Evolutionary conservation across 1,140 invertebrate species (phyloP).

Genomic region (Drosophila bifasciata): DNA sequence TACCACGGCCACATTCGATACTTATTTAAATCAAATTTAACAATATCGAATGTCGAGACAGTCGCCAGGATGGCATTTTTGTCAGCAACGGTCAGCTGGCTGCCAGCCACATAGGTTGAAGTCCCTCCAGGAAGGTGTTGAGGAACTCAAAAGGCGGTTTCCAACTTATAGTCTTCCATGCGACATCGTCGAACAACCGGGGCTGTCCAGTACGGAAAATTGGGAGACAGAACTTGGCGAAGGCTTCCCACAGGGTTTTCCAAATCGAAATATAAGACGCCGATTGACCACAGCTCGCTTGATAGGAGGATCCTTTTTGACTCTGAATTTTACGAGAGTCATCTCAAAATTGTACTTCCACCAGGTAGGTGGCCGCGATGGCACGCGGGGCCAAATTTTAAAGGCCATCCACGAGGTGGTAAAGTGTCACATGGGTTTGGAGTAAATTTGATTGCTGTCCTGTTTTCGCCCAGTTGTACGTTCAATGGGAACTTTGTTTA

Average conservation of each 20-base stretch:
- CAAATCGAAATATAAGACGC: slow-evolving; percentile 86
- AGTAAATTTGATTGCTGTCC: slow-evolving; percentile 87
- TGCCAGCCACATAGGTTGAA: slow-evolving; percentile 87
- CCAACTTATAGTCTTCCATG: slow-evolving; percentile 47
- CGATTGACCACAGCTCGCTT: slow-evolving; percentile 85
- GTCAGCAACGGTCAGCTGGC: slow-evolving; percentile 90
- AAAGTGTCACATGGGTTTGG: slow-evolving; percentile 81
- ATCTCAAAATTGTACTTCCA: slow-evolving; percentile 81
- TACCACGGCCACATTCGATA: slow-evolving; percentile 91
- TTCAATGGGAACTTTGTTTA: slow-evolving; percentile 85
- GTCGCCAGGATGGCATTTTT: slow-evolving; percentile 86
- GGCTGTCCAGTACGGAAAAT: slow-evolving; percentile 86
- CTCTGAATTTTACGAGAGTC: too few species aligned
- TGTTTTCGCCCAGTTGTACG: slow-evolving; percentile 86
- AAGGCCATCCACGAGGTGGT: slow-evolving; percentile 56
- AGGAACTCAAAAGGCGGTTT: slow-evolving; percentile 86
- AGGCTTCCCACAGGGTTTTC: slow-evolving; percentile 87
- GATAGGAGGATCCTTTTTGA: slow-evolving; percentile 86
- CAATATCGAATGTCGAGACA: slow-evolving; percentile 87
- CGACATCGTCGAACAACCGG: too few species aligned
- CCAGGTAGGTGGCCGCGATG: slow-evolving; percentile 62
- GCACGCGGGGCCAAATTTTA: slow-evolving; percentile 76
- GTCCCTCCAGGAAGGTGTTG: slow-evolving; percentile 87
- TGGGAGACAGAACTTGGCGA: too few species aligned
- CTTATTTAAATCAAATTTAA: slow-evolving; percentile 87